phyloP scores from a whole-genome alignment of 2,797 vertebrate genomes.

The Macropodus opercularis region DNA sequence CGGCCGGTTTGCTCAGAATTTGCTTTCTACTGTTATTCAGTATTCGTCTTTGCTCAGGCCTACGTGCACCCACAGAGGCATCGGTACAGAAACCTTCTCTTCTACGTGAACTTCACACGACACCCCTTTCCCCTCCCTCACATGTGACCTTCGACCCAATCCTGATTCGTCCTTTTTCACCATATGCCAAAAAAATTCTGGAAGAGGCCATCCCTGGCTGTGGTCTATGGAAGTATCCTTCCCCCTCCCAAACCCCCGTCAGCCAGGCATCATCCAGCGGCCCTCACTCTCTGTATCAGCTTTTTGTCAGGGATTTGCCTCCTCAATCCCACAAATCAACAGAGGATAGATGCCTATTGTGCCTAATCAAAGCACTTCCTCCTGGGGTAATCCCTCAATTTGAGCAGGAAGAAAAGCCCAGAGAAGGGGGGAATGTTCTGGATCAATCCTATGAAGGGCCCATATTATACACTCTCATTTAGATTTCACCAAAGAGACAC shows the following conservation, averaged over 20 bases:
- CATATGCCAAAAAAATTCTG: constrained; percentile 42
- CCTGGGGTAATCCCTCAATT: constrained; percentile 83
- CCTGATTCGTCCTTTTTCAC: constrained; percentile 41
- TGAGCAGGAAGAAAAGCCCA: constrained; percentile 82
- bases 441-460: constrained; percentile 78
- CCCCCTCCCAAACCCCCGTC: background rate
- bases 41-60: too few relatives aligned
- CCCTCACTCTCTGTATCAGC: constrained; percentile 70
- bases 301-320: constrained; percentile 82
- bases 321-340: constrained; percentile 85
- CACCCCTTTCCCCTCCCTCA: constrained; percentile 17
- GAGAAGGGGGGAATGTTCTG: constrained; percentile 77
- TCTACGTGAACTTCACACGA: constrained; percentile 37
- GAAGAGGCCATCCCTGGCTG: constrained; percentile 44
- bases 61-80: background rate
- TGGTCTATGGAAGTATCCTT: constrained; percentile 41
- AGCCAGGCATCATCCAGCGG: constrained; percentile 62
- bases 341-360: constrained; percentile 85
- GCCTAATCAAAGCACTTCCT: constrained; percentile 86
- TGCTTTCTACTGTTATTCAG: background rate
- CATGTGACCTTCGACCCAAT: constrained; percentile 46
- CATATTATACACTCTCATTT: constrained; percentile 81
- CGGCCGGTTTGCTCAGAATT: background rate
- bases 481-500: constrained; percentile 74
- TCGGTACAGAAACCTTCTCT: constrained; percentile 22